Percentiles rank a stretch among this genome's conserved stretches.
Conservation (phyloP, 2,113 vertebrate species). For the Cyphomyrus discorhynchus region DNA sequence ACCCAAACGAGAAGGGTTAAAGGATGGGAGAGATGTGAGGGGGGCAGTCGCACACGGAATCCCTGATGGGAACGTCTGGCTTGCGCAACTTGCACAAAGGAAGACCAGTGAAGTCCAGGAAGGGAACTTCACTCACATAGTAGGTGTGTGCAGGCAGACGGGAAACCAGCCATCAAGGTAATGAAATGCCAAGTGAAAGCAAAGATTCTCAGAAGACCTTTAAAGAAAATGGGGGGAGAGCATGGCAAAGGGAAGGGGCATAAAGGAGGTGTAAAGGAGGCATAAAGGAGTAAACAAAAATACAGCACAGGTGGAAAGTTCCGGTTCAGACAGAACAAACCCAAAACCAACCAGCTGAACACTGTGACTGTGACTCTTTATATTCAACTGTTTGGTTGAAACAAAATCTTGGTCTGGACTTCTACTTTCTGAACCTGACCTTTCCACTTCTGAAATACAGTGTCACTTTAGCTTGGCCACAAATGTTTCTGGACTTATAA, state of each 20-base stretch:
- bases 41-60: constrained; percentile 43
- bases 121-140: background rate
- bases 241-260: constrained; percentile 10
- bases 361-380: background rate
- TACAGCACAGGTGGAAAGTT: constrained; percentile 14
- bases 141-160: constrained; percentile 16
- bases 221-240: background rate
- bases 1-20: constrained; percentile 38
- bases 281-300: constrained; percentile 3
- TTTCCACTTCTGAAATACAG: constrained; percentile 5
- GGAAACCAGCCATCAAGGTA: background rate
- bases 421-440: background rate
- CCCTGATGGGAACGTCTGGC: constrained; percentile 38
- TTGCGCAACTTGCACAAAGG: constrained; percentile 34
- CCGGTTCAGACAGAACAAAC: background rate
- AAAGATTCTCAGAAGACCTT: constrained; percentile 26
- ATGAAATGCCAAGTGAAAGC: background rate
- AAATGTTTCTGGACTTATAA: constrained; percentile 30
- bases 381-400: background rate
- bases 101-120: constrained; percentile 25
- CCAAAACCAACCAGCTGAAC: background rate
- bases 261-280: background rate
- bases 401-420: background rate
- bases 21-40: constrained; percentile 41
- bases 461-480: constrained; percentile 8